Base-by-base conservation (phyloP, 2,797 vertebrate genomes). In the Sebastes minor region DNA sequence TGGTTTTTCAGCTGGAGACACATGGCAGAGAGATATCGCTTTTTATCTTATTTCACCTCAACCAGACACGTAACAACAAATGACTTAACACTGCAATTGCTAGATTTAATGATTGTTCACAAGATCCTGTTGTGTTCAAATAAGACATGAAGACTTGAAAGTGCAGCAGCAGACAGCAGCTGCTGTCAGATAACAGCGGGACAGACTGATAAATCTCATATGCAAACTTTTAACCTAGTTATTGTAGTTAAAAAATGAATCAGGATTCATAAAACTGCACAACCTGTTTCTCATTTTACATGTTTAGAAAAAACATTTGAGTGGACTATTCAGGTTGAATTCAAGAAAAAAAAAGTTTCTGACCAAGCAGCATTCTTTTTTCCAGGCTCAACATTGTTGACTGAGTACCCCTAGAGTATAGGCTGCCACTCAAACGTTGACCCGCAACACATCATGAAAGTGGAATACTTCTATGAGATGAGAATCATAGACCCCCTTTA, bases 221-320 rank as follows among this genome's bases (percentile, higher is more conserved):
- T 63, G 63, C 72, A 86, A 76, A 80, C 64, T 46, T 62, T 76
- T 78, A 63, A 63, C 61, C 30, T 59, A 66, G 32, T 71, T 82
- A 59, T 73, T 68, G 23, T 52, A 32, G 66, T 74, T 83, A 61
- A 35, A 73, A 76, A 30, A 84, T 65, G 7, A 53, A 80, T 76
- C 27, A 52, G 32, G 27, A 56, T 49, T 71, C 49, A 16, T 46
- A 68, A 66, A 61, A 27, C 2, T 12, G 25, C 52, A 5, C 1
- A 8, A 22, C 38, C 63, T 22, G 18, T 67, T 70, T 77, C 27
- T 57, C 5, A 32, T 59, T 62, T 22, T 8, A 63, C 13, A 30
- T 61, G 18, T 66, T 62, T 7, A 56, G 5, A 71, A 71, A 71
- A 32, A 12, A 76, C 8, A 25, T 57, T 64, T 42, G 2, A 60